These are phyloP conservation scores for Kryptopterus vitreolus DNA, from an alignment of 2,797 vertebrate genomes.

Conservation along the genomic window DNA sequence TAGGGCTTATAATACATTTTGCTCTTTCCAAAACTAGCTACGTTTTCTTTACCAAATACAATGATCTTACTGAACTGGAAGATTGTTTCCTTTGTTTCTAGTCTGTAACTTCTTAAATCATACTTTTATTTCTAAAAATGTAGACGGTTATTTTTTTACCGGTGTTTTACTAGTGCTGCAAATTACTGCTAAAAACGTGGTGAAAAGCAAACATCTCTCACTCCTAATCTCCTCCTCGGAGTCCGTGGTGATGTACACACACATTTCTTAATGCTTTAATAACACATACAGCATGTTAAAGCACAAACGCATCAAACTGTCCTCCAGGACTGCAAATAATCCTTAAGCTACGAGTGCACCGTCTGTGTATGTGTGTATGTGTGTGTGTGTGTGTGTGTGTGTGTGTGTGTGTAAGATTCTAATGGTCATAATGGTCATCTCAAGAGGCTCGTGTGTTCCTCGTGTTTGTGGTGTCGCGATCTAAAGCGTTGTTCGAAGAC, in stretches of 20 bases:
- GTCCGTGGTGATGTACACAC: conserved; percentile 15
- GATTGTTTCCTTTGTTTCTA: too few relatives aligned
- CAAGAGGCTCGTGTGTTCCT: conserved; percentile 9
- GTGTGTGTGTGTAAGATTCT: neutral
- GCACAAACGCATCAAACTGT: neutral
- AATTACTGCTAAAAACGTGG: conserved; percentile 5
- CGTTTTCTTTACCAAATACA: too few relatives aligned
- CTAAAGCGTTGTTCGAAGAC: conserved; percentile 58
- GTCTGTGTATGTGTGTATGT: neutral
- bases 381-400: too few relatives aligned
- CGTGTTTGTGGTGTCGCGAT: conserved; percentile 40
- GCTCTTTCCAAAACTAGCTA: too few relatives aligned
- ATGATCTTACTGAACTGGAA: too few relatives aligned
- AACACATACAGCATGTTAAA: conserved; percentile 10
- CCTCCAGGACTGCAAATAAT: conserved; percentile 17
- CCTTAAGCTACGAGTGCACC: neutral
- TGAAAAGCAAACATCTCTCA: conserved; percentile 16
- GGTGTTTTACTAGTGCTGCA: neutral
- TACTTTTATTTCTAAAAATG: too few relatives aligned
- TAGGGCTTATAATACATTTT: too few relatives aligned
- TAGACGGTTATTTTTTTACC: too few relatives aligned
- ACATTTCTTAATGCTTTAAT: conserved; percentile 29
- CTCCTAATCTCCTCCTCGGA: neutral
- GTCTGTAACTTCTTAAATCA: too few relatives aligned
- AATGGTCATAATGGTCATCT: conserved; percentile 16